Conservation (phyloP, 2,888 invertebrate genomes). For the Tetranychus piercei region DNA sequence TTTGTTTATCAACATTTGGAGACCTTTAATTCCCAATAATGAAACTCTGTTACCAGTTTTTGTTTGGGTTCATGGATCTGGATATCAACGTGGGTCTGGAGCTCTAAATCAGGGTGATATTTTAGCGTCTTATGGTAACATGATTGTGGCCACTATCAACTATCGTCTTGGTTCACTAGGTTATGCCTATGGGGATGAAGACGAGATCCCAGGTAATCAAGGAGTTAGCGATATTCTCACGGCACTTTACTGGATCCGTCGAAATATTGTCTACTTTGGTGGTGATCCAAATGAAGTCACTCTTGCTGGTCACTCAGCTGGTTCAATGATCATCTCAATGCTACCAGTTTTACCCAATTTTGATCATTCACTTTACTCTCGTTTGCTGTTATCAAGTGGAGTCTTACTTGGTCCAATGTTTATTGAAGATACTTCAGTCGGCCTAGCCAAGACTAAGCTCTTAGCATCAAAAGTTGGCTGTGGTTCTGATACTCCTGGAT, state of each 20-base stretch:
- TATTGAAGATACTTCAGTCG: background rate
- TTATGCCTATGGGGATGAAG: background rate
- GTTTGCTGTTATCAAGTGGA: background rate
- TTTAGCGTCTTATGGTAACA: background rate
- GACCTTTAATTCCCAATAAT: background rate
- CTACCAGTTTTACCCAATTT: background rate
- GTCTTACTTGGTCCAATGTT: background rate
- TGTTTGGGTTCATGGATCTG: background rate
- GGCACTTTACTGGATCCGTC: background rate
- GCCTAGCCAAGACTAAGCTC: background rate
- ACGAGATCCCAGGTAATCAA: background rate
- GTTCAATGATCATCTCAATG: background rate
- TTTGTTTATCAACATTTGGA: background rate
- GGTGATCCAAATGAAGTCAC: background rate
- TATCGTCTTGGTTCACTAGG: background rate
- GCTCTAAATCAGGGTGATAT: background rate
- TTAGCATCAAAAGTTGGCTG: background rate
- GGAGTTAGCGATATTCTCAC: background rate
- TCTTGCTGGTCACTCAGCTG: background rate
- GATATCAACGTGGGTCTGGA: background rate
- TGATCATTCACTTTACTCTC: background rate
- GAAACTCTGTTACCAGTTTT: background rate
- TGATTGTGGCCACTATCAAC: background rate
- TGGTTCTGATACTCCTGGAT: background rate
- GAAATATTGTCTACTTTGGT: background rate